These are phyloP conservation scores for Sebastes wilsoni DNA, from an alignment of 2,797 vertebrate species.

Conservation along the genomic window DNA sequence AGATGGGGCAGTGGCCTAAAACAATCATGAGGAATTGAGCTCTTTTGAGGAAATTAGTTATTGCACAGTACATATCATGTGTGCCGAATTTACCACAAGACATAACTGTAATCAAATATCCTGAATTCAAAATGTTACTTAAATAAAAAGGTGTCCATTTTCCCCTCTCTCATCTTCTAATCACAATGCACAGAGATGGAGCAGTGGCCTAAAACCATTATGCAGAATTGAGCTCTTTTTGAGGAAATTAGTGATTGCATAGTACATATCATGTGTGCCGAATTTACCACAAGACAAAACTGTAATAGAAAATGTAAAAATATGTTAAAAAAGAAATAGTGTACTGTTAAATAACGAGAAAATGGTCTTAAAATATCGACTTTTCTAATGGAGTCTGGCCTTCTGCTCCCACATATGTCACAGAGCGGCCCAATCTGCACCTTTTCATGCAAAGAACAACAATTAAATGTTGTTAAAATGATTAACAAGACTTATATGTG, in stretches of 20 bases:
- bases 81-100: background rate
- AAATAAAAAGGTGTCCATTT: too few relatives aligned
- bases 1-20: background rate
- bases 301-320: rapidly evolving
- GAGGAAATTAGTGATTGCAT: rapidly evolving
- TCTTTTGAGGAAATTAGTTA: background rate
- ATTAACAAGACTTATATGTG: rapidly evolving
- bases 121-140: too few relatives aligned
- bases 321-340: background rate
- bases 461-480: background rate
- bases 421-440: background rate
- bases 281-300: background rate
- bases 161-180: too few relatives aligned
- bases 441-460: rapidly evolving
- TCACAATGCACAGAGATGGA: background rate
- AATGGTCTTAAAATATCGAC: rapidly evolving
- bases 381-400: background rate
- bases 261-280: background rate
- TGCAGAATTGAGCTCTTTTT: background rate
- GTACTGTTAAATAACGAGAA: rapidly evolving
- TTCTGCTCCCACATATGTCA: background rate
- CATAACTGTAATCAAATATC: background rate
- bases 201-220: background rate
- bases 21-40: background rate
- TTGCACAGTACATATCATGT: too few relatives aligned